phyloP scores from a whole-genome alignment of 1,140 invertebrate genomes.

The Diabrotica virgifera region DNA sequence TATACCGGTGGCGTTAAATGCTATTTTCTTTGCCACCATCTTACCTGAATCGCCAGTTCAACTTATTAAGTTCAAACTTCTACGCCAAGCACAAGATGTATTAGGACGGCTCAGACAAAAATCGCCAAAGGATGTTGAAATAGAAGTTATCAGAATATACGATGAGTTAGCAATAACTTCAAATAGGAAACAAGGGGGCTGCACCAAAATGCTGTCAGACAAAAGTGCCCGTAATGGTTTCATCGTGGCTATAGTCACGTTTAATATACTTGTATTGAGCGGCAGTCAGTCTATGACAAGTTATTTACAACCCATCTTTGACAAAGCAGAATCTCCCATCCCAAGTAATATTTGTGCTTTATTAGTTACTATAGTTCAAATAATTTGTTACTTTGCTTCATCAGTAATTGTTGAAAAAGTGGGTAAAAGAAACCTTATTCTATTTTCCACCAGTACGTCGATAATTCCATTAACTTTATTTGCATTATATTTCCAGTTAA shows the following conservation, averaged over 20 bases:
- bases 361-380: conserved; percentile 75
- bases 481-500: conserved; percentile 41
- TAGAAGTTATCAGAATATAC: conserved; percentile 17
- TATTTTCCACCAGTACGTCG: conserved; percentile 65
- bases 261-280: conserved; percentile 81
- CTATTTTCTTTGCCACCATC: too few species aligned
- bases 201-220: conserved; percentile 19
- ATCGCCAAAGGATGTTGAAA: conserved; percentile 46
- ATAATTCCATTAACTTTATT: conserved; percentile 38
- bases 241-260: conserved; percentile 74
- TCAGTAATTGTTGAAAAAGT: conserved; percentile 72
- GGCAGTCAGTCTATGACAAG: conserved; percentile 83
- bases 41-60: too few species aligned
- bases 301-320: conserved; percentile 72
- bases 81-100: conserved; percentile 61
- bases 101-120: conserved; percentile 56
- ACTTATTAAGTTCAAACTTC: conserved; percentile 55
- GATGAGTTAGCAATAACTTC: conserved; percentile 7
- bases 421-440: conserved; percentile 68
- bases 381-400: conserved; percentile 66
- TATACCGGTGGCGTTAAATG: too few species aligned
- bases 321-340: conserved; percentile 57
- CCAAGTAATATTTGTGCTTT: conserved; percentile 60
- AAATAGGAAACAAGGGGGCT: conserved; percentile 38
- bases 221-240: conserved; percentile 63